These are phyloP conservation scores for Aegotheles bennettii DNA, from an alignment of 2,113 vertebrate genomes.

Conservation along the genomic window DNA sequence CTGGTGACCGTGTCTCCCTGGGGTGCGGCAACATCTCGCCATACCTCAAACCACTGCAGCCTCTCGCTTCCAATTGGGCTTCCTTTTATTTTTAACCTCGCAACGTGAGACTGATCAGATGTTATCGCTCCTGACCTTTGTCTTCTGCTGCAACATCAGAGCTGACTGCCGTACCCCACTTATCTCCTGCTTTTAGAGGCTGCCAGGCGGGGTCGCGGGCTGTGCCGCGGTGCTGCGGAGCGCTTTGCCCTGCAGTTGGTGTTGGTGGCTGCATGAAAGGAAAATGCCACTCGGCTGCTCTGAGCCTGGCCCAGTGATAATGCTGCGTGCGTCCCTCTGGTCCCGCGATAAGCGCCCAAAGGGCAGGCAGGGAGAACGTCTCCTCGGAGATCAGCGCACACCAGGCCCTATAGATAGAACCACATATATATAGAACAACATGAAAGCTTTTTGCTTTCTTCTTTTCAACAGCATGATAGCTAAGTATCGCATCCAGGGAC, in stretches of 20 bases:
- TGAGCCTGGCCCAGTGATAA: constrained; percentile 69
- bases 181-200: background rate
- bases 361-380: constrained; percentile 68
- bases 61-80: background rate
- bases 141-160: background rate
- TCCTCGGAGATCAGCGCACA: constrained; percentile 66
- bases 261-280: constrained; percentile 64
- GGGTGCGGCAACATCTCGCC: background rate
- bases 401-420: constrained; percentile 47
- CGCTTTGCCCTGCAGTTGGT: background rate
- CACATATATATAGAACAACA: constrained; percentile 72
- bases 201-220: background rate
- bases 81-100: constrained; percentile 15
- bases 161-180: background rate
- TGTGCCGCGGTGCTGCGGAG: background rate
- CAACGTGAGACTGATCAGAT: background rate
- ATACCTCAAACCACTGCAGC: accelerated
- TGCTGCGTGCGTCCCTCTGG: constrained; percentile 25
- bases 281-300: constrained; percentile 59
- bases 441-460: constrained; percentile 53
- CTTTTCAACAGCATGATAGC: constrained; percentile 42
- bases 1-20: background rate
- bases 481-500: background rate
- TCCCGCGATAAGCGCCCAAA: constrained; percentile 61
- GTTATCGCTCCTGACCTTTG: background rate